Evolutionary conservation across 2,888 invertebrate species (phyloP), one percentile per base, ranked within the genome.

Genomic region (Dexiosoma caninum): DNA sequence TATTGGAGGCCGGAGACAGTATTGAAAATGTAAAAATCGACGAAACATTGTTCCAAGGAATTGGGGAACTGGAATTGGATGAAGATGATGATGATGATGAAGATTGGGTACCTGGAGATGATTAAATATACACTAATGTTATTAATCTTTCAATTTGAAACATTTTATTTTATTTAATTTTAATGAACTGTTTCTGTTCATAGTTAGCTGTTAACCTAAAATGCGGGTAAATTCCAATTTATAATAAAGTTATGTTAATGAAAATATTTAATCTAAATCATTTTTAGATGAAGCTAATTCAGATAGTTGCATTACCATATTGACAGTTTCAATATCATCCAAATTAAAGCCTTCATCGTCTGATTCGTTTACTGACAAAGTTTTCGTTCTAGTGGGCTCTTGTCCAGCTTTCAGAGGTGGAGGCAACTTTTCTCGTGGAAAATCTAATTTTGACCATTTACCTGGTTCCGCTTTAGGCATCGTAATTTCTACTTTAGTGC

Each of bases 401-500:
- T 82, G 78, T 2, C 81, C 79, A 0, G 49, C 16, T 42, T 70
- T 81, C 1, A 74, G 19, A 5, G 77, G 77, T 7, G 83, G 80
- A n/a, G 87, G 86, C 66, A 87, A 46, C 9, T 78, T 83, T 3
- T 83, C 81, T 70, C 91, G 90, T 0, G 94, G 93, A 83, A 94
- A 92, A 86, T 95, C 94, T 27, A 98, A 90, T 84, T 93, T 93
- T 9, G 93, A 88, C 98, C 98, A 98, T 14, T 93, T 93, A 1
- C 95, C 95, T 0, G 95, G 93, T 86, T 96, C 97, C 0, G 93
- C 94, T 90, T 99, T 99, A 84, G 93, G 94, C 86, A 99, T 90
- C 87, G 95, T 96, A 23, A 99, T 95, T 91, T 99, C 98, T 32
- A 98, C 93, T 92, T 99, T 99, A 12, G 96, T 95, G 12, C 95